Evolutionary conservation across 2,888 invertebrate genomes (phyloP).

Genomic region (Drosophila bunnanda): DNA sequence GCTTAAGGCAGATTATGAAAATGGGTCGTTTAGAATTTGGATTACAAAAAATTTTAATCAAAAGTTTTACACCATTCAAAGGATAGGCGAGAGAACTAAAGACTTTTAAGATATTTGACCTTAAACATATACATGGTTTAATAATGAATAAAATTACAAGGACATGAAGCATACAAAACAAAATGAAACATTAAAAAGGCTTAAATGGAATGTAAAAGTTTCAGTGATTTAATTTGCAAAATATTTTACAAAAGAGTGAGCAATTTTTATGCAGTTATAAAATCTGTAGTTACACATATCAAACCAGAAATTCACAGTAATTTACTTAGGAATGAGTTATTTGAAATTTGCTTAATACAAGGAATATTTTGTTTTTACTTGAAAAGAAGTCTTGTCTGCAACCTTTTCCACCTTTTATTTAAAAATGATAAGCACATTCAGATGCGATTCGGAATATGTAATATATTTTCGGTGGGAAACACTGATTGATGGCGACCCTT

Average conservation of each 20-base stretch:
- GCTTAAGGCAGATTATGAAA: not conserved
- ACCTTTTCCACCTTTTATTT: not conserved
- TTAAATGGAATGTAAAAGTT: not conserved
- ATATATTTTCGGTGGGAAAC: slow-evolving; percentile 15
- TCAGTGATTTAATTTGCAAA: not conserved
- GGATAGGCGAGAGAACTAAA: not conserved
- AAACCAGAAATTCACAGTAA: too few species aligned
- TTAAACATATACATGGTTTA: not conserved
- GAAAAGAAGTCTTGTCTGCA: not conserved
- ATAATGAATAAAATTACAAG: not conserved
- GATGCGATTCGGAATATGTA: slow-evolving; percentile 2
- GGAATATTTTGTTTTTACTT: not conserved
- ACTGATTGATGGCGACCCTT: slow-evolving; percentile 29
- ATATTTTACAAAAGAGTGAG: not conserved
- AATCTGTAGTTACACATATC: not conserved
- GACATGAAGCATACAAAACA: not conserved
- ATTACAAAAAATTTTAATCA: not conserved
- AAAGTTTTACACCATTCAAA: not conserved
- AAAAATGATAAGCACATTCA: not conserved
- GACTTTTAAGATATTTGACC: not conserved
- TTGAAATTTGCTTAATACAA: too few species aligned
- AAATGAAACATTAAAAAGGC: not conserved
- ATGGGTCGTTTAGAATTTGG: not conserved
- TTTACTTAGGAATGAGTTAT: too few species aligned
- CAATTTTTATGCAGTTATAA: not conserved